Conservation (phyloP, 2,888 invertebrate species). For the Ashinkailepas kermadecensis region DNA sequence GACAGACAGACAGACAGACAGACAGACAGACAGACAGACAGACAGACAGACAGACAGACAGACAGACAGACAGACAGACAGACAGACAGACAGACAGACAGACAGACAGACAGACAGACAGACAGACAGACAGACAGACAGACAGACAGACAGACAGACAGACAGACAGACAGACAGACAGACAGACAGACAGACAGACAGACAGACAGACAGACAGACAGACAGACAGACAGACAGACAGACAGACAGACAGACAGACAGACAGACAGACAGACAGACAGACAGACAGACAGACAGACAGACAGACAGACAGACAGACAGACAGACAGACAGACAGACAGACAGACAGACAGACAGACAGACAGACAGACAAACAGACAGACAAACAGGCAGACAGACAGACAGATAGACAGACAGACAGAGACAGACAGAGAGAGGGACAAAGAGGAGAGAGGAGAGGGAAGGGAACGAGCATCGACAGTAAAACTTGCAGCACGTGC, state of each 20-base stretch:
- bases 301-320: constrained; percentile 22
- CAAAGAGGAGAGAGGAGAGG: no score
- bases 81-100: constrained; percentile 9
- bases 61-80: constrained; percentile 11
- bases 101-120: neutral
- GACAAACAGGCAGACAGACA: no score
- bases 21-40: constrained; percentile 20
- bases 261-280: neutral
- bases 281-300: constrained; percentile 22
- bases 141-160: neutral
- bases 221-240: neutral
- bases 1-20: constrained; percentile 18
- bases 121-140: neutral
- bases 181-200: neutral
- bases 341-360: constrained; percentile 2
- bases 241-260: neutral
- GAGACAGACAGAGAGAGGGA: no score
- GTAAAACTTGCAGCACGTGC: no score
- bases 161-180: neutral
- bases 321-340: constrained; percentile 12
- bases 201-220: neutral
- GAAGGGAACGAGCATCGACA: no score
- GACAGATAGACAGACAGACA: no score
- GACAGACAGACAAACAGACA: neutral
- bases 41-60: constrained; percentile 16